Evolutionary conservation across 2,797 vertebrate species (phyloP).

Genomic region (Ciconia nigra): DNA sequence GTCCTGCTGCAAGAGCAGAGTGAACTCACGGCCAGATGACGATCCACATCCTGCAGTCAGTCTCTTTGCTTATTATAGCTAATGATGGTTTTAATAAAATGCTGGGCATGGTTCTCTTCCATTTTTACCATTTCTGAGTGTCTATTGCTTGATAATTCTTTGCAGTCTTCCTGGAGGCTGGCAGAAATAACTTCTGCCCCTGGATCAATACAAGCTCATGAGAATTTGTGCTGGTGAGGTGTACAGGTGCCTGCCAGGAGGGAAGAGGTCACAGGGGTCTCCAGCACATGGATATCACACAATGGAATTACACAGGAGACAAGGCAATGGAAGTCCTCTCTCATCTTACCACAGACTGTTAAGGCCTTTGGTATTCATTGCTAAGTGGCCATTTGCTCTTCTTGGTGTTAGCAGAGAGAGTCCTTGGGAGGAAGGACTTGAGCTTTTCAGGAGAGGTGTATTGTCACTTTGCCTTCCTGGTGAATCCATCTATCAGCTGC

Average conservation of each 20-base stretch:
- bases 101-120: background rate
- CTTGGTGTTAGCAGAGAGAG: background rate
- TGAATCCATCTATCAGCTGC: background rate
- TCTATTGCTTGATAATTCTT: background rate
- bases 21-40: background rate
- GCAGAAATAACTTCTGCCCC: background rate
- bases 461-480: background rate
- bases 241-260: background rate
- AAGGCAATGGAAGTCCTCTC: background rate
- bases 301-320: background rate
- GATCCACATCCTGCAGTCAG: background rate
- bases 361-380: background rate
- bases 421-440: background rate
- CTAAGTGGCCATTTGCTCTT: background rate
- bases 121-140: background rate
- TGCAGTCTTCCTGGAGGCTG: background rate
- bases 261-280: background rate
- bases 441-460: background rate
- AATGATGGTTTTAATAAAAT: background rate
- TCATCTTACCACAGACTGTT: background rate
- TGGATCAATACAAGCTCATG: background rate
- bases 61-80: background rate
- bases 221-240: background rate
- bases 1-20: background rate
- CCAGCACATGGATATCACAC: background rate